These are phyloP conservation scores for Hylaeus volcanicus DNA, from an alignment of 1,140 invertebrate species.

Conservation along the genomic window DNA sequence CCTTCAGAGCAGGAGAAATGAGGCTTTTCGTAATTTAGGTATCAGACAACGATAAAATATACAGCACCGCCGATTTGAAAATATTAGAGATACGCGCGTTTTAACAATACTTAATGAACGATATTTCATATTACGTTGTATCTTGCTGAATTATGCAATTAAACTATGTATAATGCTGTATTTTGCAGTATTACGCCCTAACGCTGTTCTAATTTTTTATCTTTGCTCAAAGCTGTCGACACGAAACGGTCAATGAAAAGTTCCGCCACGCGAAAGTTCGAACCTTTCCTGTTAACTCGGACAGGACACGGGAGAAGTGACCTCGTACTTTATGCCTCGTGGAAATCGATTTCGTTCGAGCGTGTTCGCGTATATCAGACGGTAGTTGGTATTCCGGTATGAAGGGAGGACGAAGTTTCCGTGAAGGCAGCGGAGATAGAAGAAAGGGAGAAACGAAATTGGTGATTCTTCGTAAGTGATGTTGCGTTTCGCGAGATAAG, in stretches of 20 bases:
- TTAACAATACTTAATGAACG: too few relatives aligned
- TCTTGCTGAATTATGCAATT: too few relatives aligned
- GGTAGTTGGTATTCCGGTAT: constrained; percentile 54
- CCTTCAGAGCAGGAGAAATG: too few relatives aligned
- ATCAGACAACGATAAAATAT: too few relatives aligned
- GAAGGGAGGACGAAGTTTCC: constrained; percentile 41
- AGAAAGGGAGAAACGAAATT: constrained; percentile 27
- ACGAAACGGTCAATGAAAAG: constrained; percentile 26
- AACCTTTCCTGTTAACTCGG: neutral
- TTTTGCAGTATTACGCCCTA: too few relatives aligned
- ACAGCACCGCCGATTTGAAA: too few relatives aligned
- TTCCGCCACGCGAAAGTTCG: constrained; percentile 34
- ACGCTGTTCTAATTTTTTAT: too few relatives aligned
- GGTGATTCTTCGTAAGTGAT: constrained; percentile 51
- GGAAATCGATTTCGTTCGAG: constrained; percentile 52
- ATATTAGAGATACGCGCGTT: too few relatives aligned
- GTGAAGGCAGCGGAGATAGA: neutral
- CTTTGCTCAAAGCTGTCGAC: neutral
- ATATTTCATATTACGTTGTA: too few relatives aligned
- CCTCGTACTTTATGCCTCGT: constrained; percentile 44
- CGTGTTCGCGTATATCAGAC: constrained; percentile 39
- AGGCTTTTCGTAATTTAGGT: too few relatives aligned
- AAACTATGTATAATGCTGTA: too few relatives aligned
- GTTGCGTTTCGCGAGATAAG: constrained; percentile 39
- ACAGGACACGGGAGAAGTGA: neutral